Evolutionary conservation across 64 coral and sea anemone genomes (phyloP).

Genomic region (Montipora cactus): DNA sequence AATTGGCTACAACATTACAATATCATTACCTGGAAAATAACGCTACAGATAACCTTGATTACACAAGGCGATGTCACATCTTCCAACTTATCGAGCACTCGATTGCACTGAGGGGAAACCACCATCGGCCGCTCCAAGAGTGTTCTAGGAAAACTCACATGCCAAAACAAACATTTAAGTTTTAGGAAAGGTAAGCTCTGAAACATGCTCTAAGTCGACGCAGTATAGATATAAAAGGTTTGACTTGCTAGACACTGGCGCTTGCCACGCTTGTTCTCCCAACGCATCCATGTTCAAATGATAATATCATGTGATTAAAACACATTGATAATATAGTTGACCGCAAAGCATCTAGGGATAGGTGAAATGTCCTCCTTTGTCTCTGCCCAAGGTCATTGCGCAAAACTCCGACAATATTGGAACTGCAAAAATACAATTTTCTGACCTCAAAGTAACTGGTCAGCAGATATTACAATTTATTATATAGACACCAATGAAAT

Average conservation of each 20-base stretch:
- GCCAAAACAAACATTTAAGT: conserved; percentile 39
- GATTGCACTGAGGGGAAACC: conserved; percentile 34
- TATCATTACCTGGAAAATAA: conserved; percentile 52
- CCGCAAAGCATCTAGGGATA: not conserved
- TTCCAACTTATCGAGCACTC: conserved; percentile 48
- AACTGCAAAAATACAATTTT: too few relatives aligned
- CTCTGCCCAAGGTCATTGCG: too few relatives aligned
- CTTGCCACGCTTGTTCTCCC: conserved; percentile 43
- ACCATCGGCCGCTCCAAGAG: conserved; percentile 20
- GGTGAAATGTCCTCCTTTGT: not conserved
- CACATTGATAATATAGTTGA: not conserved
- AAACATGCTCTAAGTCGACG: conserved; percentile 30
- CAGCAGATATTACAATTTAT: too few relatives aligned
- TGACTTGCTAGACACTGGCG: not conserved
- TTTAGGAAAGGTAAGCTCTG: conserved; percentile 39
- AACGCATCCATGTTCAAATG: conserved; percentile 50
- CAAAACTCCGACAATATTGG: too few relatives aligned
- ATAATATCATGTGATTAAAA: not conserved
- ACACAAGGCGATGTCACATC: conserved; percentile 43
- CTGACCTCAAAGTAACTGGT: too few relatives aligned
- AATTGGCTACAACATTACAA: not conserved
- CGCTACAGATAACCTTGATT: conserved; percentile 7
- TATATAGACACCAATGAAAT: too few relatives aligned
- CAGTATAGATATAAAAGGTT: conserved; percentile 54
- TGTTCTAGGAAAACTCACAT: conserved; percentile 45